Conservation (phyloP, 2,888 invertebrate species). For the Neoscelio sp. region DNA sequence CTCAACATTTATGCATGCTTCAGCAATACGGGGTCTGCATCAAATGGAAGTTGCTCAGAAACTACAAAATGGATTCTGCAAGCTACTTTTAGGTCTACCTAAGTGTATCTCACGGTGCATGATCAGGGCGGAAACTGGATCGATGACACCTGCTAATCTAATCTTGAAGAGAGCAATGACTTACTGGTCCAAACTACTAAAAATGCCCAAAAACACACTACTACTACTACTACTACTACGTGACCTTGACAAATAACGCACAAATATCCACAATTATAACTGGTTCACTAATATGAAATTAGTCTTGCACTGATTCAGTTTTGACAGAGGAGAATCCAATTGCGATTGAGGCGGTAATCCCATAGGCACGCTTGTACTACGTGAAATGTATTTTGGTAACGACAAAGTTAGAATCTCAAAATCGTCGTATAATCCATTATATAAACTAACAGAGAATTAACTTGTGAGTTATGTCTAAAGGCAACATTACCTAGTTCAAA, state of each 20-base stretch:
- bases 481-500: too few relatives aligned
- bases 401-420: too few relatives aligned
- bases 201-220: conserved; percentile 1
- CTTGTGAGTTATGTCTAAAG: too few relatives aligned
- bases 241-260: background rate
- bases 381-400: too few relatives aligned
- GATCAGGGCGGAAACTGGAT: conserved; percentile 3
- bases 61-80: conserved; percentile 6
- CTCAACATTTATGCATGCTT: background rate
- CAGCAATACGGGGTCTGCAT: conserved; percentile 1
- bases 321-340: too few relatives aligned
- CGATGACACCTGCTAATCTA: background rate
- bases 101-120: conserved; percentile 13
- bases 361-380: too few relatives aligned
- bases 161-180: background rate
- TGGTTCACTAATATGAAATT: background rate
- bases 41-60: background rate
- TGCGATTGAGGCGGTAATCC: too few relatives aligned
- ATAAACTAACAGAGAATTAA: too few relatives aligned
- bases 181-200: conserved; percentile 3
- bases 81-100: background rate
- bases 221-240: background rate
- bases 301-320: too few relatives aligned
- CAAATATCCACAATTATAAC: background rate
- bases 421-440: too few relatives aligned